Conservation (phyloP, 2,797 vertebrate species). For the Dendrocincla fuliginosa region DNA sequence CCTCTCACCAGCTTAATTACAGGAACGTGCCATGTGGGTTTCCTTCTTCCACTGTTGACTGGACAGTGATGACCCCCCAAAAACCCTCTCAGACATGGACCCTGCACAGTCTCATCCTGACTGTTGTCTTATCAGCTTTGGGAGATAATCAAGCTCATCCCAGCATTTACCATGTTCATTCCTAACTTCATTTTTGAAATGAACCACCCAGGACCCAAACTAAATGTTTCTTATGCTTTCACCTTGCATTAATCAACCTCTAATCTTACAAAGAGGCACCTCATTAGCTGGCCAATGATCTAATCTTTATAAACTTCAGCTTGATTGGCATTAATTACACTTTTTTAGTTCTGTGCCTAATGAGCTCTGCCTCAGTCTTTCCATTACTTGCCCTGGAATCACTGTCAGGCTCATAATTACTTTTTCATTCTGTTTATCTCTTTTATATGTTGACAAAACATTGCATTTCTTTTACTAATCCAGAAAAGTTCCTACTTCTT, state of each 20-base stretch:
- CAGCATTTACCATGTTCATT: rapidly evolving
- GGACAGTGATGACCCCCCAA: not conserved
- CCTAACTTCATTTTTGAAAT: not conserved
- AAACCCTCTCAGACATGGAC: not conserved
- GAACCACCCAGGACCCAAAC: not conserved
- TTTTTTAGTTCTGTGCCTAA: conserved; percentile 1
- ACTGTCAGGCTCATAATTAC: not conserved
- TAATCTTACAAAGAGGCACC: not conserved
- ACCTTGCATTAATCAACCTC: not conserved
- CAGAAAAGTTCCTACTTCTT: not conserved
- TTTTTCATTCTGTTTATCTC: not conserved
- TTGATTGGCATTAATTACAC: conserved; percentile 1
- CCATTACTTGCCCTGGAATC: not conserved
- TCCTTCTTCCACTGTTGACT: not conserved
- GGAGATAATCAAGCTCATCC: not conserved
- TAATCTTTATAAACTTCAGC: not conserved
- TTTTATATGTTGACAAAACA: not conserved
- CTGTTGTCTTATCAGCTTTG: too few relatives aligned
- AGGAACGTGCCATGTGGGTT: rapidly evolving
- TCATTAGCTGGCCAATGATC: not conserved
- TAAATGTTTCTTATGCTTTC: not conserved
- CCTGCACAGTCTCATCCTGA: not conserved
- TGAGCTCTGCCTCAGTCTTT: not conserved
- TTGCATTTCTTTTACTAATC: not conserved
- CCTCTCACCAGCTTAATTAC: not conserved